Conservation (phyloP, 2,888 invertebrate species). For the Marasmarcha lunaedactyla region DNA sequence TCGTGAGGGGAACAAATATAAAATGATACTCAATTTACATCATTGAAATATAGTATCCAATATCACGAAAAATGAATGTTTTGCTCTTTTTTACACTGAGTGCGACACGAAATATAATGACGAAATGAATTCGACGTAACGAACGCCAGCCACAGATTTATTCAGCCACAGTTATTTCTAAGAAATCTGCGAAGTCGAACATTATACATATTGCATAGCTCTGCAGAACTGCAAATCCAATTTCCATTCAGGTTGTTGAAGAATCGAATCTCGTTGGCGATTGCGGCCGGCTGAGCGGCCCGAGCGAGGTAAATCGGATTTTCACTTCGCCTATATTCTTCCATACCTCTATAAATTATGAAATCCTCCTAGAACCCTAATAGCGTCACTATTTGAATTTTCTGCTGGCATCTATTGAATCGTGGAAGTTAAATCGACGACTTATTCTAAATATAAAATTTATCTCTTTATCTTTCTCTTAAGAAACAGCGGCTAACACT, state of each 20-base stretch:
- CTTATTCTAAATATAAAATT: not conserved
- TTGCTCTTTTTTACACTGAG: not conserved
- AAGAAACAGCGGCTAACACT: not conserved
- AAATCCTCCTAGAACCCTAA: constrained; percentile 4
- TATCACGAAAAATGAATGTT: not conserved
- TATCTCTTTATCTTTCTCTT: not conserved
- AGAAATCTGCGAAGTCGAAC: too few relatives aligned
- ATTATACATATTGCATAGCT: constrained; percentile 37
- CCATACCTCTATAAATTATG: constrained; percentile 4
- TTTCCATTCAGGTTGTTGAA: constrained; percentile 45
- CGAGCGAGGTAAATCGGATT: constrained; percentile 50
- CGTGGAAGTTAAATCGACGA: too few relatives aligned
- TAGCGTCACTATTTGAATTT: constrained; percentile 4
- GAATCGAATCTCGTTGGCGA: constrained; percentile 54
- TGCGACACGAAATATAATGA: too few relatives aligned
- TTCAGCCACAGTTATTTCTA: too few relatives aligned
- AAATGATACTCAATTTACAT: constrained; percentile 24
- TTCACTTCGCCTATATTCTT: constrained; percentile 24
- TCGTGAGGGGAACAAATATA: constrained; percentile 30
- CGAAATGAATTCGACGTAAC: too few relatives aligned
- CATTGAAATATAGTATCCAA: constrained; percentile 12
- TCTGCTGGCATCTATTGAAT: not conserved
- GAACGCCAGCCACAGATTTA: too few relatives aligned
- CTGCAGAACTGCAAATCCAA: constrained; percentile 53
- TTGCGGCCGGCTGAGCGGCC: constrained; percentile 57